Base-by-base conservation (phyloP, 2,797 vertebrate genomes). In the Eupleurogrammus muticus region DNA sequence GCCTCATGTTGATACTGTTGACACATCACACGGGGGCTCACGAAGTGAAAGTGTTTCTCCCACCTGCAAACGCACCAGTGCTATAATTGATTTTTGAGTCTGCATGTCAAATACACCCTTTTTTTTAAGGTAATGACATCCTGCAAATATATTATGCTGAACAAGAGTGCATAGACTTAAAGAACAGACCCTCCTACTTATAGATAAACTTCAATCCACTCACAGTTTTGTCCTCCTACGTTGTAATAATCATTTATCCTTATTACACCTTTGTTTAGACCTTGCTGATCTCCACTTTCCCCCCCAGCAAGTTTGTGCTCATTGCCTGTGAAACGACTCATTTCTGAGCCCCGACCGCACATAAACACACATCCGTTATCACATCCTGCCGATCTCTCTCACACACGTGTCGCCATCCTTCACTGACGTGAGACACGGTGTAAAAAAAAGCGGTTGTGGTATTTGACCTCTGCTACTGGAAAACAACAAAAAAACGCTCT, bases 1-100 rank as follows among this genome's bases (percentile, higher is more conserved):
- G 82, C 83, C 73, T 79, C 51, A 58, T 77, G 87, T 81, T 81
- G 84, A 87, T 72, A 56, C 78, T 81, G 75, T 76, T 89, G 79
- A 84, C 80, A 77, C 82, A 77, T 84, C 42, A 79, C 77, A 77
- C 75, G 34, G 34, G 34, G 49, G 75, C 81, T 50, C 32, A 53
- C 60, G 14, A 0, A 11, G 57, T 21, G 52, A 64, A 67, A 21
- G 21, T 70, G 40, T 66, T 66, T 74, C 40, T 59, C 47, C 67
- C 51, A 80, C 69, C 68, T 77, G 46, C 56, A 65, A 70, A 71
- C 44, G 16, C 53, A 13, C 24, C 3, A 4, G 51, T 53, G 55
- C 68, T 16, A 58, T 36, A 32, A 80, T 58, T 71, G 66, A 80
- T 79, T 82, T 84, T 62, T 74, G 50, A 38, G 70, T 56, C 2